Percentiles rank a stretch among this genome's conserved stretches.
These are phyloP conservation scores for Tenthredo scrophulariae DNA, from an alignment of 2,888 invertebrate species.

Conservation along the genomic window DNA sequence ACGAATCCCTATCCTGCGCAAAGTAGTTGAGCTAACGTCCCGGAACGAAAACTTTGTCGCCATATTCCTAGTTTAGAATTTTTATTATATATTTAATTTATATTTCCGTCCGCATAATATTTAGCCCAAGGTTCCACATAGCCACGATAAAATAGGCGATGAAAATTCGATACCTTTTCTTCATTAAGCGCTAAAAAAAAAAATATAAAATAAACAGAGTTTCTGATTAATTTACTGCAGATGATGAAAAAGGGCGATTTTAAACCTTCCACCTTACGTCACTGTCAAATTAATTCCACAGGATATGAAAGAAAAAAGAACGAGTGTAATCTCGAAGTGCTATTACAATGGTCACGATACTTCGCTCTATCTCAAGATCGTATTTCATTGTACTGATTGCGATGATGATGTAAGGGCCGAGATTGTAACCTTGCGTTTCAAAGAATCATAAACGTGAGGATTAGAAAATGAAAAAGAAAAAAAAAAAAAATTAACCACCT, in stretches of 20 bases:
- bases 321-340: slow-evolving; percentile 14
- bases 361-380: background rate
- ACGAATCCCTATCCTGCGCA: slow-evolving; percentile 27
- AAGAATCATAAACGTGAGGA: slow-evolving; percentile 19
- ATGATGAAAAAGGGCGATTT: background rate
- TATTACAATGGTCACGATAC: slow-evolving; percentile 35
- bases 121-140: background rate
- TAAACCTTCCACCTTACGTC: background rate
- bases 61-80: background rate
- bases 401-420: background rate
- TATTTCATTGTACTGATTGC: slow-evolving; percentile 24
- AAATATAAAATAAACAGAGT: background rate
- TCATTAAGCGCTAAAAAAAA: background rate
- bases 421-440: slow-evolving; percentile 15
- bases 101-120: background rate
- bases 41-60: slow-evolving; percentile 31
- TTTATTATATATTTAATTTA: slow-evolving; percentile 12
- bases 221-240: background rate
- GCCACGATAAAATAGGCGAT: background rate
- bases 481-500: slow-evolving; percentile 8
- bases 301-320: background rate
- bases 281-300: slow-evolving; percentile 29
- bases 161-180: background rate
- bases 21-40: slow-evolving; percentile 1
- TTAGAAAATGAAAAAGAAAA: background rate